Evolutionary conservation across 2,888 invertebrate species (phyloP), one percentile per base, ranked within the genome.

Genomic region (Drosophila histrio): DNA sequence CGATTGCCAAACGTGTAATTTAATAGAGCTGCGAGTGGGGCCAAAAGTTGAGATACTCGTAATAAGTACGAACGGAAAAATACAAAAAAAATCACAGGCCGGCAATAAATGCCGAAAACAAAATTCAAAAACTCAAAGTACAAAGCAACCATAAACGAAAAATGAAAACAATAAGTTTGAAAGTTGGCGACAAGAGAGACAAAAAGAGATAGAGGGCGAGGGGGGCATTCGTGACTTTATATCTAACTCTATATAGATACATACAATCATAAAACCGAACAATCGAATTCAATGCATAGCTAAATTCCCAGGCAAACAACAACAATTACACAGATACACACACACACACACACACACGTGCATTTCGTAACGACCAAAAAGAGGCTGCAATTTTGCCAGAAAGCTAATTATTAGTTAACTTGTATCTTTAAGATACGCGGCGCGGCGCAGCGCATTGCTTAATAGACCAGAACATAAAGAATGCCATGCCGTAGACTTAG

Each of bases 331-430:
- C 30, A 39, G 38, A 60, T 36, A 52, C 46, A 54, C 43, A 39
- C 49, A 34, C 43, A 56, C 41, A 13, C 32, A 46, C 49, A 34
- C 57, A 67, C 67, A 75, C 81, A 62, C 62, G 38, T 66, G 54
- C 56, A 82, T 84, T 87, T 86, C 84, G 86, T 88, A 87, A 87
- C 43, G 36, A 56, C 53, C 36, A 38, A 53, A 69, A 70, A 62
- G 59, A 66, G 74, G 61, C 79, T 85, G 77, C 86, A 83, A 85
- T 82, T 84, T 80, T 67, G 79, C 65, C 59, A 58, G 79, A 64
- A 17, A 77, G 72, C 83, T 84, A 84, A 86, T 85, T 86, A 85
- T 83, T 86, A 88, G 84, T 85, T 85, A 85, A 85, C 84, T 86
- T 87, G 86, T 88, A 83, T 83, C 88, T 83, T 85, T 85, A 83